These are phyloP conservation scores for Dermochelys coriacea DNA, from an alignment of 2,797 vertebrate genomes.

Conservation along the genomic window DNA sequence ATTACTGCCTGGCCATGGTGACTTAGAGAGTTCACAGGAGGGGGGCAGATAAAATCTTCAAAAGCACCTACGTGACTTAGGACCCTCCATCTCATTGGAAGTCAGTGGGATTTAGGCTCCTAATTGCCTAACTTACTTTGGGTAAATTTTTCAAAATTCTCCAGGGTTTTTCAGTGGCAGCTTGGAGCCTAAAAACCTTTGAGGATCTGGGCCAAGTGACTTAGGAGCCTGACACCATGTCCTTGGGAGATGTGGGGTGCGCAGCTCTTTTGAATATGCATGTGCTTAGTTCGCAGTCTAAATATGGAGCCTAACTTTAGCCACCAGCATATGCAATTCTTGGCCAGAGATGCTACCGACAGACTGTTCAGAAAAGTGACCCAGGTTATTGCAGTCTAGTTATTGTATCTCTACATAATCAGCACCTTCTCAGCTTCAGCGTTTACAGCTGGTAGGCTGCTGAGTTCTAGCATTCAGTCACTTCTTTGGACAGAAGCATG, in stretches of 20 bases:
- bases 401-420: not conserved
- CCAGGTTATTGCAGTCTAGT: not conserved
- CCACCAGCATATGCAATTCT: not conserved
- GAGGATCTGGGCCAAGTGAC: not conserved
- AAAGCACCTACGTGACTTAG: not conserved
- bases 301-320: not conserved
- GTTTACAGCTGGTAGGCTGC: not conserved
- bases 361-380: no score
- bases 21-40: not conserved
- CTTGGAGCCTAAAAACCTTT: not conserved
- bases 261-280: not conserved
- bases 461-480: not conserved
- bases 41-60: not conserved
- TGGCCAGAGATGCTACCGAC: not conserved
- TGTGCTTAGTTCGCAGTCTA: not conserved
- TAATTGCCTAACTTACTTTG: not conserved
- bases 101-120: not conserved
- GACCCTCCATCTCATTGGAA: not conserved
- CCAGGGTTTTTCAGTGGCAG: not conserved
- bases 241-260: not conserved
- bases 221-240: not conserved
- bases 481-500: not conserved
- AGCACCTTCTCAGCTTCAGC: not conserved
- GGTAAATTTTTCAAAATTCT: not conserved
- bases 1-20: not conserved